Conservation (phyloP, 2,888 invertebrate genomes). For the Parnassius mnemosyne region DNA sequence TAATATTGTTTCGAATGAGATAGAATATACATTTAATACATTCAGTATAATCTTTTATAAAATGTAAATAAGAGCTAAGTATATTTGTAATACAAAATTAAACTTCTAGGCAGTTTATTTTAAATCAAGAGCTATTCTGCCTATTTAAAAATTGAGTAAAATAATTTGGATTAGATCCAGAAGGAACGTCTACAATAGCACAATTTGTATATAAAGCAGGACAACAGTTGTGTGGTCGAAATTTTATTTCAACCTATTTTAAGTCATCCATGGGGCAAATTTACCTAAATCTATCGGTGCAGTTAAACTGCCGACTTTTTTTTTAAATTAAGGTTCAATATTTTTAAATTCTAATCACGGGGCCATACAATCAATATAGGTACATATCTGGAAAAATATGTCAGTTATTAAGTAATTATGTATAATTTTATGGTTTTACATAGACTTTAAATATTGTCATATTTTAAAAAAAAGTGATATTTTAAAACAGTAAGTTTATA, state of each 20-base stretch:
- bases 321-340: constrained; percentile 27
- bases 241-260: constrained; percentile 24
- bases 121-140: constrained; percentile 11
- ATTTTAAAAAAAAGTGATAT: no score
- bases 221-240: constrained; percentile 13
- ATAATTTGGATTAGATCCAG: constrained; percentile 39
- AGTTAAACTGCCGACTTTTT: constrained; percentile 57
- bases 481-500: no score
- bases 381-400: no score
- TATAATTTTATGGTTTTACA: no score
- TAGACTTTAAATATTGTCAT: no score
- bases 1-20: constrained; percentile 8
- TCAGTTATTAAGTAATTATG: no score
- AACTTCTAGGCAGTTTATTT: constrained; percentile 14
- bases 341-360: constrained; percentile 27
- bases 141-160: constrained; percentile 5
- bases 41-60: no score
- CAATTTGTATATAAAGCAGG: constrained; percentile 8
- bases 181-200: constrained; percentile 19
- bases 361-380: background rate
- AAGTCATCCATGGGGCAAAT: constrained; percentile 15
- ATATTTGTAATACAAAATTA: constrained; percentile 2
- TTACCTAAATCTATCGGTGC: constrained; percentile 42
- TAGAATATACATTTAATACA: background rate
- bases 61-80: no score